A percentile compares a stretch with the other conserved stretches of the same genome.
Evolutionary conservation across 2,113 vertebrate species (phyloP).

Genomic region (Morone saxatilis): DNA sequence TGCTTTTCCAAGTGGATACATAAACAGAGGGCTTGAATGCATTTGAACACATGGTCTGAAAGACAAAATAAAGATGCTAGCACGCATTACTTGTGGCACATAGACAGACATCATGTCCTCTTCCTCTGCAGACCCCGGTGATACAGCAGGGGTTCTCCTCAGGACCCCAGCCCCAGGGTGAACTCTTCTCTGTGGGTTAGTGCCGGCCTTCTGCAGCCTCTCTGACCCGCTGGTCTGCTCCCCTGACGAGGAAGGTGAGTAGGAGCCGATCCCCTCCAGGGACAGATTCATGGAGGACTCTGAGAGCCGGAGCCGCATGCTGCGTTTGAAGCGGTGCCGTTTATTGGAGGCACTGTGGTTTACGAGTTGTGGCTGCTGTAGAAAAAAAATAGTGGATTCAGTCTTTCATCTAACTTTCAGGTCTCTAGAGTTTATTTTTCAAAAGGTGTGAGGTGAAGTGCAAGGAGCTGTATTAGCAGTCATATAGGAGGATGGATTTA

Average conservation of each 20-base stretch:
- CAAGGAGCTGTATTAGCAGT: neutral
- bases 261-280: constrained; percentile 72
- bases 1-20: no score
- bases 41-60: neutral
- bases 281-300: constrained; percentile 88
- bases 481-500: neutral
- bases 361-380: constrained; percentile 76
- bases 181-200: constrained; percentile 71
- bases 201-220: constrained; percentile 47
- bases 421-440: constrained; percentile 1
- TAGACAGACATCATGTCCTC: constrained; percentile 78
- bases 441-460: neutral
- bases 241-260: constrained; percentile 69
- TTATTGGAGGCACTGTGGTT: constrained; percentile 86
- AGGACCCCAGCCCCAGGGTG: constrained; percentile 77
- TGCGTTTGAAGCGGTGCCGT: constrained; percentile 90
- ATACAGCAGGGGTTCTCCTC: constrained; percentile 82
- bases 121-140: constrained; percentile 84
- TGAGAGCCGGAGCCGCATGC: constrained; percentile 90
- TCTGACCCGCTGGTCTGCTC: constrained; percentile 51
- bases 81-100: constrained; percentile 71
- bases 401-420: neutral
- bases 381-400: neutral
- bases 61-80: neutral
- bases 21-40: neutral